These are phyloP conservation scores for Gephyroberyx darwinii DNA, from an alignment of 2,797 vertebrate species.

Conservation along the genomic window DNA sequence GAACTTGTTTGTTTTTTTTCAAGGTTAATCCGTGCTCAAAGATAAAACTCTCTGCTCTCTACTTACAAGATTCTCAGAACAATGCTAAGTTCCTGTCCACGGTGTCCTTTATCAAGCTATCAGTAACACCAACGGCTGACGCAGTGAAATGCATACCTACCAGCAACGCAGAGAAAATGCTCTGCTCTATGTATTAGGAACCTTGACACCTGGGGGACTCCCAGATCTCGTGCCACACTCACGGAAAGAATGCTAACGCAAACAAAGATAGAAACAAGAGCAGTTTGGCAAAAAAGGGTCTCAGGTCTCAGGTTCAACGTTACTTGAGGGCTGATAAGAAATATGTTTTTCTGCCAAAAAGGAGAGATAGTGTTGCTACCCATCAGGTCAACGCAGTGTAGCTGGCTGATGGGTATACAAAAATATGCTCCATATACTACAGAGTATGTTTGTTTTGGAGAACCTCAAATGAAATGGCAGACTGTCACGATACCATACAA, in stretches of 20 bases:
- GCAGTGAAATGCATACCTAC: conserved; percentile 72
- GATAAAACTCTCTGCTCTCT: conserved; percentile 10
- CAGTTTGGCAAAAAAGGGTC: background rate
- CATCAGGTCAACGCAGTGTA: background rate
- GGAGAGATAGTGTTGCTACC: background rate
- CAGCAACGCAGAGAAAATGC: conserved; percentile 11
- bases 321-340: conserved; percentile 6
- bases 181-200: conserved; percentile 13
- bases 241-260: conserved; percentile 25
- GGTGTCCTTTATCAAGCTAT: conserved; percentile 64
- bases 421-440: conserved; percentile 10
- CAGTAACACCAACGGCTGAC: conserved; percentile 66
- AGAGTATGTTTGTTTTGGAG: conserved; percentile 10
- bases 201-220: conserved; percentile 36
- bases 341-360: background rate
- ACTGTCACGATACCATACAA: conserved; percentile 12
- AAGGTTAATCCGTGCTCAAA: conserved; percentile 17
- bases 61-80: conserved; percentile 62
- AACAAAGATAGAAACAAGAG: conserved; percentile 18
- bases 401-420: background rate
- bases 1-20: conserved; percentile 1
- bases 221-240: conserved; percentile 13
- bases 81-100: conserved; percentile 71
- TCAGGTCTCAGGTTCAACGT: conserved; percentile 2
- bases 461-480: conserved; percentile 17